Conservation (phyloP, 2,113 vertebrate species). For the Petrocephalus microphthalmus region DNA sequence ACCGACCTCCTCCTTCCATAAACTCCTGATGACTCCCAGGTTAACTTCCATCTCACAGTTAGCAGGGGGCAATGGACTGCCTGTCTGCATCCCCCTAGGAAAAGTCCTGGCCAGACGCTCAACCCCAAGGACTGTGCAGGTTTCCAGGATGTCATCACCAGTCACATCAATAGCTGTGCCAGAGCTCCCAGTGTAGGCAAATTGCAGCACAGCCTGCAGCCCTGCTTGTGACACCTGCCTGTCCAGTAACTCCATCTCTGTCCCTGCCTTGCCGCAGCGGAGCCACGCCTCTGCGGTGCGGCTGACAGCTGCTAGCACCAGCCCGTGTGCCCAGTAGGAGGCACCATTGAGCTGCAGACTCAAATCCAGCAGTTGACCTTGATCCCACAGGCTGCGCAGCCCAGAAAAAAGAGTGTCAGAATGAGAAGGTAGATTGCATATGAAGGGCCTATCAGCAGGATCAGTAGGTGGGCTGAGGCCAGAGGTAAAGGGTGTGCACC, state of each 20-base stretch:
- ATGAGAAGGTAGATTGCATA: slow-evolving; percentile 27
- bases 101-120: slow-evolving; percentile 47
- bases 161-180: not conserved
- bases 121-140: slow-evolving; percentile 49
- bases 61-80: not conserved
- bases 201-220: slow-evolving; percentile 56
- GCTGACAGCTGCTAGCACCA: slow-evolving; percentile 53
- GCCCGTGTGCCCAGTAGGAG: slow-evolving; percentile 39
- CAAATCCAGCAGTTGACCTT: slow-evolving; percentile 48
- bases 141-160: slow-evolving; percentile 42
- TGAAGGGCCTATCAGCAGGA: not conserved
- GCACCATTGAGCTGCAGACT: slow-evolving; percentile 33
- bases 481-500: not conserved
- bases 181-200: slow-evolving; percentile 55
- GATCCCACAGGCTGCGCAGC: slow-evolving; percentile 41
- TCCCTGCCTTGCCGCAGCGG: not conserved
- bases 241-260: slow-evolving; percentile 14
- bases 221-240: slow-evolving; percentile 26
- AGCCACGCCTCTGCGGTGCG: slow-evolving; percentile 42
- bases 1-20: slow-evolving; percentile 54
- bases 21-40: slow-evolving; percentile 45
- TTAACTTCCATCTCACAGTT: slow-evolving; percentile 54
- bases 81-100: not conserved
- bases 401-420: slow-evolving; percentile 44
- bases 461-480: not conserved